Evolutionary conservation across 2,888 invertebrate species (phyloP).

Genomic region (Hyposoter didymator): DNA sequence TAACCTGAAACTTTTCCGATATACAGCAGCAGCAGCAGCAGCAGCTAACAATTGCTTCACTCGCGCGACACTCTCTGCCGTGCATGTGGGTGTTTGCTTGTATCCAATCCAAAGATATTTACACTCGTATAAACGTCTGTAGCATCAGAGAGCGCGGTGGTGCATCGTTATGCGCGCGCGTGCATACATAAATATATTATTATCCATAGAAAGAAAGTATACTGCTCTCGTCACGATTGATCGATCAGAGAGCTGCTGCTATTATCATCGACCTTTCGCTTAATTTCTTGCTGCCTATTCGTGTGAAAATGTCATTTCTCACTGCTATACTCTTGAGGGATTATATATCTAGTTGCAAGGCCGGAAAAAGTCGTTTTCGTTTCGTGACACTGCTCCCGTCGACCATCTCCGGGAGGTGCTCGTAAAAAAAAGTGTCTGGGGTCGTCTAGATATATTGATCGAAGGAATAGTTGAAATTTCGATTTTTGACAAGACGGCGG

Average conservation of each 20-base stretch:
- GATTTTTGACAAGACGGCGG: no score
- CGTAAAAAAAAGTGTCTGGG: no score
- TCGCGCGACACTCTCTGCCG: not conserved
- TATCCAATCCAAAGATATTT: conserved; percentile 15
- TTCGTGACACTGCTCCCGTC: no score
- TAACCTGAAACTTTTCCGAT: conserved; percentile 50
- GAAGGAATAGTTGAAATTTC: no score
- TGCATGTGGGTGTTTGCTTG: not conserved
- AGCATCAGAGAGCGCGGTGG: not conserved
- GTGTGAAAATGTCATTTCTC: conserved; percentile 22
- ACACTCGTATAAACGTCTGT: conserved; percentile 14
- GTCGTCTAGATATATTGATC: no score
- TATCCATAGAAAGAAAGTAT: conserved; percentile 26
- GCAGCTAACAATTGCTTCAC: conserved; percentile 45
- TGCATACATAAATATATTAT: conserved; percentile 20
- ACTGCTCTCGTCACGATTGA: conserved; percentile 66
- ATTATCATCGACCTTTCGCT: conserved; percentile 61
- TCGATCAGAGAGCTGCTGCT: conserved; percentile 45
- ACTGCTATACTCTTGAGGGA: not conserved
- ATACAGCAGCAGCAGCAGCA: not conserved
- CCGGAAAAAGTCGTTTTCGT: no score
- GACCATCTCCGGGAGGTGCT: no score
- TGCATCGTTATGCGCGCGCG: no score
- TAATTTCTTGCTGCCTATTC: conserved; percentile 7
- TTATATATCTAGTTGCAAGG: no score